Evolutionary conservation across 2,797 vertebrate species (phyloP), one percentile per base, ranked within the genome.

Genomic region (Manis crassicaudata): DNA sequence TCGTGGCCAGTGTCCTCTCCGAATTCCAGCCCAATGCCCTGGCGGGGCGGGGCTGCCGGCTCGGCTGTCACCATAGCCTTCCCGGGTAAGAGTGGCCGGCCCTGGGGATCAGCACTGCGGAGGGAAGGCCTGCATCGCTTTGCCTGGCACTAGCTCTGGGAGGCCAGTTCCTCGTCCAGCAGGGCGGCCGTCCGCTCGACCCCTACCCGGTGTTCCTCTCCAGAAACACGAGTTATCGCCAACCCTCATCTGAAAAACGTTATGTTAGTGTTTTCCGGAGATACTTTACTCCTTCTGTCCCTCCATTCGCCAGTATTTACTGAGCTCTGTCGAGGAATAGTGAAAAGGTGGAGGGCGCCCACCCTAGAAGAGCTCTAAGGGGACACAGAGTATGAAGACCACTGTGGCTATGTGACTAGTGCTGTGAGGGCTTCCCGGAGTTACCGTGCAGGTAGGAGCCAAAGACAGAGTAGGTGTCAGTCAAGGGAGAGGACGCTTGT

Each of bases 291-390:
- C 27, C 50, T 83, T 76, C 16, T 90, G 46, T 89, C 79, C 52
- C 76, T 37, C 21, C 27, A 32, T 68, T 63, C 70, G 68, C 82
- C 12, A 29, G 6, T 96, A 83, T 92, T 95, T 93, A 94, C 70
- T 81, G n/a, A 73, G 17, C 46, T 46, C 12, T 46, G 46, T 46
- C 11, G 46, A 46, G 11, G 46, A 46, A 67, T 40, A 50, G 54
- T 21, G 77, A 88, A 80, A 82, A 77, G 29, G 65, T 46, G 40
- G 37, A 87, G 23, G 60, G 35, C 43, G 13, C 54, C 27, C 23
- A 58, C 29, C 40, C 32, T 27, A 50, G 58, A 81, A 93, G n/a
- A 77, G n/a, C 43, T 88, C 54, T 91, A 65, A 52, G 32, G 72
- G 85, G 84, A 75, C 46, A 63, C 29, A 65, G 77, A 83, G 87